Evolutionary conservation across 2,888 invertebrate genomes (phyloP), one percentile per base, ranked within the genome.

Genomic region (Andricus curvator): DNA sequence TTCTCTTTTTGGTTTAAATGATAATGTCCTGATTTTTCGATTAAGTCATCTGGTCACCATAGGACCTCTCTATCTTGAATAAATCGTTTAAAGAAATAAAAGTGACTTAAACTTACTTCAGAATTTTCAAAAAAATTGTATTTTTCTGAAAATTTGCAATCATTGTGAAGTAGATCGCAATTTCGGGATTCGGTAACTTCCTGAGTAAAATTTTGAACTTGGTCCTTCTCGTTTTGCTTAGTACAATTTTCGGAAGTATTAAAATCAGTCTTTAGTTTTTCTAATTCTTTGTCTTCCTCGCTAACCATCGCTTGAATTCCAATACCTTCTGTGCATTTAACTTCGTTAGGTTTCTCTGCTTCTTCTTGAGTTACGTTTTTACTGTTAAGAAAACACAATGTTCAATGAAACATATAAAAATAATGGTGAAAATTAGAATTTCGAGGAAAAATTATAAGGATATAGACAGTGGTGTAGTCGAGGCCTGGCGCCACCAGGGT

Each of bases 331-430:
- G 84, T 86, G 25, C 83, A 84, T 80, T 84, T 80, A 68, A 80
- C 80, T 84, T 88, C 86, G 4, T 84, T 85, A 13, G 84, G 83
- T 48, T 87, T 88, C 77, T 88, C 88, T 20, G 85, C 83, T 65
- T 87, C 83, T 22, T 84, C 85, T 33, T 85, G 84, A 4, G 77
- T 82, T 56, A 84, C 80, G 78, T 85, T 85, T 22, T 84, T 82
- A 29, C 89, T 90, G 44, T 0, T 78, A 68, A 79, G 29, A 17
- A 51, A n/a, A 9, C 66, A 33, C 48, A 56, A 15, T 56, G 33
- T 62, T 48, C 44, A 48, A 78, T 44, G 8, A 65, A 41, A 4
- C 17, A n/a, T n/a, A n/a, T n/a, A 29, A 13, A 70, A 70, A 29
- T 48, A 4, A 51, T 20, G 48, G 17, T 15, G n/a, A n/a, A 11